Base-by-base conservation (phyloP, 2,888 invertebrate species). In the Sisyra terminalis region DNA sequence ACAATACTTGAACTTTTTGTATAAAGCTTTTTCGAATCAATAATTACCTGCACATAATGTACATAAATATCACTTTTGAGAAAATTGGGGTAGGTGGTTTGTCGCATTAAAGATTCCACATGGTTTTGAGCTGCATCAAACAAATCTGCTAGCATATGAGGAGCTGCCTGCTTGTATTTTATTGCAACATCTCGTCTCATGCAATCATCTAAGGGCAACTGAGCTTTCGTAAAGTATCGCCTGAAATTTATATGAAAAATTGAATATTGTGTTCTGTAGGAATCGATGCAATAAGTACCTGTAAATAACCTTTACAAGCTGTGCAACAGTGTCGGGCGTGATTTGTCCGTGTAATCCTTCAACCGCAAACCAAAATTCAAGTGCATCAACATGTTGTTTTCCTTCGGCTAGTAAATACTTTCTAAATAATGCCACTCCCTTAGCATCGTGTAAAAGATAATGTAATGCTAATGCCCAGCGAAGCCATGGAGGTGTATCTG, bases 351-450 rank as follows among this genome's bases (percentile, higher is more conserved):
- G 80, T 53, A 87, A 73, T 43, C 88, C 85, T 60, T 87, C 83
- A 64, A 88, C 88, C 41, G 92, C 93, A 67, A 92, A 93, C 78
- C 88, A 92, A 69, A 94, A 94, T 64, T 84, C 79, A 55, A 89
- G 74, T 43, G 84, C 75, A 65, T 84, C 82, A 51, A 80, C 78
- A 64, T 83, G 78, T 56, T 75, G 72, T 49, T 73, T 75, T 55
- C 81, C 83, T 61, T 87, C 86, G 53, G 78, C 75, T 59, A 78
- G 73, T 55, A 87, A 75, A 66, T 82, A 87, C 63, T 73, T 73
- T 61, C 81, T 79, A 69, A 92, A 93, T 57, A 90, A 69, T 47
- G 80, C 77, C 51, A 89, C 85, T 46, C 94, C 94, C 60, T 90
- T 87, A 50, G 79, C 76, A 67, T 94, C 93, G 67, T 84, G 79